phyloP scores from a whole-genome alignment of 2,797 vertebrate genomes.

The Eidolon dupreanum region DNA sequence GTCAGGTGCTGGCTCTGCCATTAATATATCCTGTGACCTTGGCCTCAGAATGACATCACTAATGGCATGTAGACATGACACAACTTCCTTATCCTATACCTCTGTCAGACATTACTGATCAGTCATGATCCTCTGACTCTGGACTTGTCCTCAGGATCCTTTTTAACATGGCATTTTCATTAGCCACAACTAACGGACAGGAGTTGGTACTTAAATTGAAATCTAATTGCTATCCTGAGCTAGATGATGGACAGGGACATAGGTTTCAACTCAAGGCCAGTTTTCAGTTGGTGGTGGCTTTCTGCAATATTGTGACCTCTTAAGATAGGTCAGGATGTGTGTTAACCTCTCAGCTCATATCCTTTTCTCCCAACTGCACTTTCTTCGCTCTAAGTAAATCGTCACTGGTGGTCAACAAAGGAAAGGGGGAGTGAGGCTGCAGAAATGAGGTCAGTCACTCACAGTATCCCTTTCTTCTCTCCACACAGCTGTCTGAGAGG shows the following conservation, averaged over 20 bases:
- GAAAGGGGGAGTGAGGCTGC: neutral
- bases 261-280: neutral
- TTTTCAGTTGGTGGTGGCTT: neutral
- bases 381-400: neutral
- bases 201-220: neutral
- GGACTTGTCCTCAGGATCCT: neutral
- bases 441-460: neutral
- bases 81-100: neutral
- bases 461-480: neutral
- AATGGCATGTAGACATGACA: neutral
- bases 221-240: neutral
- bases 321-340: neutral
- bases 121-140: neutral
- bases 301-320: neutral
- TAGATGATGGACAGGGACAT: neutral
- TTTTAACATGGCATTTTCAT: neutral
- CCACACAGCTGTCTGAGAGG: slow-evolving; percentile 55
- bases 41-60: neutral
- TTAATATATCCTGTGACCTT: neutral
- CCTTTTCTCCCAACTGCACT: neutral
- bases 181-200: neutral
- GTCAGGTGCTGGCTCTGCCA: neutral
- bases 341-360: neutral
- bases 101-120: neutral
- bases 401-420: neutral